Base-by-base conservation (phyloP, 2,888 invertebrate genomes). In the Drosophila ezoana region DNA sequence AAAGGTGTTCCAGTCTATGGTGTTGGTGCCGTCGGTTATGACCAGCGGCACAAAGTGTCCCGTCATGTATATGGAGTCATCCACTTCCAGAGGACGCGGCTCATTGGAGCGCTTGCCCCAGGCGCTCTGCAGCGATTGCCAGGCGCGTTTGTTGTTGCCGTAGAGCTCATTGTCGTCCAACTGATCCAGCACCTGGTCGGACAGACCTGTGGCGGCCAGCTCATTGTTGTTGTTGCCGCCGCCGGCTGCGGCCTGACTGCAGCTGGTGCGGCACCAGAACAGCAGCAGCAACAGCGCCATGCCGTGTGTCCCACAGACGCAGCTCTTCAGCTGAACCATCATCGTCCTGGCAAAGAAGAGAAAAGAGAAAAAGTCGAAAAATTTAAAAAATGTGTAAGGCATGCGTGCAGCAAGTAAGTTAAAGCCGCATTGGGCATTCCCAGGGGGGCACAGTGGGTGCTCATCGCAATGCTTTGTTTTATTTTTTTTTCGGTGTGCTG, bases 71-170 rank as follows among this genome's bases (percentile, higher is more conserved):
- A 86, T 71, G 6, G 81, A 68, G 14, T 87, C 80, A 11, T 69
- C 79, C 33, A 53, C 43, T 45, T 74, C 71, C 18, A 74, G 41
- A 5, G 68, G 64, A 9, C 44, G 23, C 13, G 66, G 64, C 48
- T 66, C 66, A 5, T 20, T 56, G 0, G 70, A 60, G 5, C 95
- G 93, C 90, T 96, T 96, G 82, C 95, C 95, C 96, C 95, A 96
- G 0, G 95, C 94, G 14, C 94, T 94, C 89, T 94, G 94, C 90
- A 96, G 93, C 79, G 94, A 94, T 35, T 94, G 93, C 96, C 96
- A 96, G 57, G 93, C 93, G 38, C 94, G 90, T 81, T 94, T 93
- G 56, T 92, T 77, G 49, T 61, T 76, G 41, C 49, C 60, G 40
- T 87, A 81, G 33, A 77, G 68, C 35, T 90, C 90, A 33, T 76